phyloP scores from a whole-genome alignment of 1,140 invertebrate genomes.

The Hyles vespertilio region DNA sequence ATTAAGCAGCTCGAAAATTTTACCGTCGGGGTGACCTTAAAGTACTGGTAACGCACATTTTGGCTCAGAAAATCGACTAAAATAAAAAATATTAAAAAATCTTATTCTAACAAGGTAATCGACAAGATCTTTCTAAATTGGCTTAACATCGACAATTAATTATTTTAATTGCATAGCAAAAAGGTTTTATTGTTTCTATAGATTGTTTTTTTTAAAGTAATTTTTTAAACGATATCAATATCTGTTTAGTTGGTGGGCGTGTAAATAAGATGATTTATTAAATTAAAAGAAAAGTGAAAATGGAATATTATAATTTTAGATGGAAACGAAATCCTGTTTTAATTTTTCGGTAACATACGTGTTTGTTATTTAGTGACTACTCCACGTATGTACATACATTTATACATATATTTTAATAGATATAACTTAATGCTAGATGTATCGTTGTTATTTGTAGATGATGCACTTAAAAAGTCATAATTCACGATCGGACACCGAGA shows the following conservation, averaged over 20 bases:
- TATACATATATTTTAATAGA: slow-evolving; percentile 41
- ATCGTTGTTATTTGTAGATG: slow-evolving; percentile 23
- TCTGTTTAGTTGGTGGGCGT: slow-evolving; percentile 54
- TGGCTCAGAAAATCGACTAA: slow-evolving; percentile 19
- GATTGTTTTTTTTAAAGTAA: slow-evolving; percentile 34
- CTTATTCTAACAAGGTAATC: slow-evolving; percentile 1
- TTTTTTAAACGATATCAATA: slow-evolving; percentile 43
- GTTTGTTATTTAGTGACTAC: slow-evolving; percentile 72
- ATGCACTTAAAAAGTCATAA: not conserved
- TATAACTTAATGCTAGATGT: slow-evolving; percentile 46
- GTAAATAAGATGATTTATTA: slow-evolving; percentile 72
- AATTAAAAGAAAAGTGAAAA: slow-evolving; percentile 29
- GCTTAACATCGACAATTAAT: slow-evolving; percentile 15
- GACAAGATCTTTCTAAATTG: too few species aligned
- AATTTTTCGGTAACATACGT: slow-evolving; percentile 44
- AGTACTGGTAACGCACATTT: slow-evolving; percentile 43
- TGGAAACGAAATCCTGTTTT: slow-evolving; percentile 4
- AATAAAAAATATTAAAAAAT: slow-evolving; percentile 14
- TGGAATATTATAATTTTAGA: slow-evolving; percentile 23
- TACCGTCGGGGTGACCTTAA: slow-evolving; percentile 26
- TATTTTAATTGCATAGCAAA: slow-evolving; percentile 61
- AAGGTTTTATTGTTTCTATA: slow-evolving; percentile 44
- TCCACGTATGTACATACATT: slow-evolving; percentile 48
- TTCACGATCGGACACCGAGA: too few species aligned
- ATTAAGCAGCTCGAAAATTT: slow-evolving; percentile 51